These are phyloP conservation scores for Acromyrmex echinatior DNA, from an alignment of 1,140 invertebrate genomes.

Conservation along the genomic window DNA sequence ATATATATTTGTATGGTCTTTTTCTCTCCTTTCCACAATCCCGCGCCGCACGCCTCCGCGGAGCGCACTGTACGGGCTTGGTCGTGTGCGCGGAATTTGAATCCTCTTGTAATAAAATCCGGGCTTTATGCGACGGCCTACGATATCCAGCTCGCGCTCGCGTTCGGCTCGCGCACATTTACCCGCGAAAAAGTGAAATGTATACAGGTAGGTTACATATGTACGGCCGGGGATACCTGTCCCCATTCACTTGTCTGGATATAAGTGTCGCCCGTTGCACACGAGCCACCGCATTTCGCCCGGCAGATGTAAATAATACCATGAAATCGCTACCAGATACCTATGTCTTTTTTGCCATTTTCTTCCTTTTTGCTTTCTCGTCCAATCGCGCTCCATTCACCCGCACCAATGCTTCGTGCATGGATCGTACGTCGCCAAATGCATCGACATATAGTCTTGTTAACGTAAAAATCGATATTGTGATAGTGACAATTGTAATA, in stretches of 20 bases:
- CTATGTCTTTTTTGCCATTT: conserved; percentile 30
- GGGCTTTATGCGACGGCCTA: conserved; percentile 84
- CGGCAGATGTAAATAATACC: conserved; percentile 81
- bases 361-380: conserved; percentile 38
- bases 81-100: conserved; percentile 85
- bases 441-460: neutral
- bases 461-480: conserved; percentile 66
- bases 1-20: conserved; percentile 61
- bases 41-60: conserved; percentile 23
- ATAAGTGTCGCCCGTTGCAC: conserved; percentile 66
- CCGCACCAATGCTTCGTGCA: neutral
- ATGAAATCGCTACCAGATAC: conserved; percentile 80
- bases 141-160: conserved; percentile 63
- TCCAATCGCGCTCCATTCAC: conserved; percentile 2
- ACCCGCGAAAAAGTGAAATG: conserved; percentile 73
- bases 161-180: conserved; percentile 66
- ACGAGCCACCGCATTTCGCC: conserved; percentile 62
- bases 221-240: conserved; percentile 53
- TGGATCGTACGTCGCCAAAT: neutral
- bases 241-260: conserved; percentile 61
- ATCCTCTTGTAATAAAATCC: conserved; percentile 86
- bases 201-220: conserved; percentile 69
- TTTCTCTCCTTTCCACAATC: conserved; percentile 61
- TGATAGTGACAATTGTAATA: neutral
- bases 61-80: conserved; percentile 66